These are phyloP conservation scores for Triplophysa yarkandensis DNA, from an alignment of 2,797 vertebrate genomes.

Conservation along the genomic window DNA sequence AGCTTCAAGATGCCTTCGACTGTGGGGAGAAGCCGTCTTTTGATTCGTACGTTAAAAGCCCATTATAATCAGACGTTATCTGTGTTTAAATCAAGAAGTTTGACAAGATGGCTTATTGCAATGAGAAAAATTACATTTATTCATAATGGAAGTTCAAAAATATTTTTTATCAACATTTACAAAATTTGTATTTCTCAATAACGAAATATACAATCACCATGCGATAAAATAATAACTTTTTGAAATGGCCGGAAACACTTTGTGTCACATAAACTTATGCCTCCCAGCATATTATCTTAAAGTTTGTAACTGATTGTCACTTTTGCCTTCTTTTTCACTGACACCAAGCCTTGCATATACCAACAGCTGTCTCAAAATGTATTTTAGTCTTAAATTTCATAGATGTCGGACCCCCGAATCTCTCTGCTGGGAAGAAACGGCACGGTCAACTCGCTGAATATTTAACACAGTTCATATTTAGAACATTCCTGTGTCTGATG, in stretches of 20 bases:
- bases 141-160: too few species aligned
- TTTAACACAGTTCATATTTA: conserved; percentile 48
- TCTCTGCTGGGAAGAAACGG: background rate
- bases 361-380: conserved; percentile 22
- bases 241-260: too few species aligned
- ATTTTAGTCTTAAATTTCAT: background rate
- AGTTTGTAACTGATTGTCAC: background rate
- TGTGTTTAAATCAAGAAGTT: too few species aligned
- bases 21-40: conserved; percentile 96
- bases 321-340: background rate
- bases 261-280: background rate
- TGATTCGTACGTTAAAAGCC: conserved; percentile 81
- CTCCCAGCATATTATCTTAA: background rate
- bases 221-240: too few species aligned
- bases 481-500: conserved; percentile 14
- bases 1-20: conserved; percentile 96
- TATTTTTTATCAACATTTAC: too few species aligned
- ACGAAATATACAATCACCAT: too few species aligned
- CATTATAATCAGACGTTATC: background rate
- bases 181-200: too few species aligned
- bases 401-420: background rate
- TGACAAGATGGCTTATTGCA: too few species aligned
- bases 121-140: too few species aligned
- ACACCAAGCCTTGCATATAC: background rate
- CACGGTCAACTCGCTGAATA: conserved; percentile 31